Percentiles rank a stretch among this genome's conserved stretches.
phyloP scores from a whole-genome alignment of 2,113 vertebrate genomes.

The rat (Rattus norvegicus) region GRCr8 NC_086035.1:885501-886000 shows the following conservation, averaged over 20 bases:
- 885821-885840: background rate
- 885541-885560: background rate
- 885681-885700: background rate
- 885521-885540: background rate
- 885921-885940: background rate
- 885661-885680: background rate
- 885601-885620: slow-evolving; percentile 5
- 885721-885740: background rate
- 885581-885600: slow-evolving; percentile 47
- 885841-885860: background rate
- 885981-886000: background rate
- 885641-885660: background rate
- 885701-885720: background rate
- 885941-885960: background rate
- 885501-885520: background rate
- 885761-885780: background rate
- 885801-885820: background rate
- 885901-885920: background rate
- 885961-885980: no score
- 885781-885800: background rate
- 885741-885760: background rate
- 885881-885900: background rate
- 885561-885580: background rate
- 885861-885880: background rate
- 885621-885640: background rate